Evolutionary conservation across 2,797 vertebrate species (phyloP), one percentile per base, ranked within the genome.

Genomic region (Holocentrus rufus): DNA sequence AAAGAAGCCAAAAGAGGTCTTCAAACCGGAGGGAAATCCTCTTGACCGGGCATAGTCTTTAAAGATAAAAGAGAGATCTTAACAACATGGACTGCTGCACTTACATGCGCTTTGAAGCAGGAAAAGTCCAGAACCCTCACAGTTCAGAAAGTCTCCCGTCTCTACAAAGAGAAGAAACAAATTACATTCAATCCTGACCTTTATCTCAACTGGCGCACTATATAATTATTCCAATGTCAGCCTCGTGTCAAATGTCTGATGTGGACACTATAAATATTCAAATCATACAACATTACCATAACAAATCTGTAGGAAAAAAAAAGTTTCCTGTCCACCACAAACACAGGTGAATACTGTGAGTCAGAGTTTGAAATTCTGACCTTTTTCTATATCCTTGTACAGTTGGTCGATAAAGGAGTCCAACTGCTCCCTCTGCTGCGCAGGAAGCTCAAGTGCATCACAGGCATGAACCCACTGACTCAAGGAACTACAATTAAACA

Each of bases 371-470:
- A 69, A 85, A 74, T 44, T 54, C 70, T 92, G 82, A 99, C 97
- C 97, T 96, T 96, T 97, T 88, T 99, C 98, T 0, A 99, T 97
- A 93, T 99, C 98, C 92, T 98, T 98, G 93, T 99, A 99, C 25
- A 99, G 91, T 90, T 98, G 97, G 92, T 99, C 97, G 0, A 98
- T 98, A 91, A 98, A 98, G 59, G 94, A 87, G 0, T 99, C 98
- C 88, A 99, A 92, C 79, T 96, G 94, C 91, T 97, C 96, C 67
- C 96, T 95, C 92, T 98, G 94, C 90, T 93, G 95, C 81, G 87
- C 69, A 65, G 96, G 94, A 75, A 99, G 95, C 65, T 96, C 93
- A 69, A 97, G 90, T 0, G 95, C 95, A 1, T 99, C 98, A 0
- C 98, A 99, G 2, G 95, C 96, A 0, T 97, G 97, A 74, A 99